Evolutionary conservation across 2,797 vertebrate genomes (phyloP), one percentile per base, ranked within the genome.

Genomic region (Silurus lanzhouensis): DNA sequence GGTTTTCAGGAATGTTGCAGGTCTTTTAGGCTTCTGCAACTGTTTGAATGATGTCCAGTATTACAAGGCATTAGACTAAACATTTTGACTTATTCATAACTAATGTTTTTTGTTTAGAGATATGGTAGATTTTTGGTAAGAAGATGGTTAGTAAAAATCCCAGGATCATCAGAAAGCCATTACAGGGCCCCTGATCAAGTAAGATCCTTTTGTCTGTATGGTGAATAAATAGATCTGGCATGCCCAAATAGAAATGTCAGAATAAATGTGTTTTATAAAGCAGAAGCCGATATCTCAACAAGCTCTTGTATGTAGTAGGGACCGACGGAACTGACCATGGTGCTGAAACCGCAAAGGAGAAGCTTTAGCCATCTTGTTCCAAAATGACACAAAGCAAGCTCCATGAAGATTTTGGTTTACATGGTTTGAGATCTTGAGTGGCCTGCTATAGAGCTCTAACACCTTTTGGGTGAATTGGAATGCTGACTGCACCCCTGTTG

Each of bases 311-410:
- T 57, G 20, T 25, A 12, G n/a, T n/a, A 12, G 25, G 6, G 64
- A 22, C 12, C 20, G 27, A 52, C 64, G 76, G 81, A 85, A 70
- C 89, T 89, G 67, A 87, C 87, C 88, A 83, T 71, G 88, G 88
- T 83, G 61, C 90, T 91, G 86, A 91, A 87, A 38, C 67, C 20
- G 17, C 8, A 71, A 67, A n/a, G n/a, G 57, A 13, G 31, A 72
- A 48, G 0, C 66, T 38, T 7, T 68, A 9, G 38, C 15, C 67
- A 38, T 70, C 67, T 38, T 38, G 38, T 38, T 38, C 38, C 38
- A 38, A 38, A 3, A 4, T 4, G 38, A 38, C 38, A 38, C 38
- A 38, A 38, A 38, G 38, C 38, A 38, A 5, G 38, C 38, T 38
- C 4, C 38, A 38, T 38, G 3, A 38, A 38, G 38, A 4, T 38